A percentile compares a stretch with the other conserved stretches of the same genome.
These are phyloP conservation scores for Oncorhynchus mykiss DNA, from an alignment of 2,113 vertebrate genomes.

Conservation along the genomic window DNA sequence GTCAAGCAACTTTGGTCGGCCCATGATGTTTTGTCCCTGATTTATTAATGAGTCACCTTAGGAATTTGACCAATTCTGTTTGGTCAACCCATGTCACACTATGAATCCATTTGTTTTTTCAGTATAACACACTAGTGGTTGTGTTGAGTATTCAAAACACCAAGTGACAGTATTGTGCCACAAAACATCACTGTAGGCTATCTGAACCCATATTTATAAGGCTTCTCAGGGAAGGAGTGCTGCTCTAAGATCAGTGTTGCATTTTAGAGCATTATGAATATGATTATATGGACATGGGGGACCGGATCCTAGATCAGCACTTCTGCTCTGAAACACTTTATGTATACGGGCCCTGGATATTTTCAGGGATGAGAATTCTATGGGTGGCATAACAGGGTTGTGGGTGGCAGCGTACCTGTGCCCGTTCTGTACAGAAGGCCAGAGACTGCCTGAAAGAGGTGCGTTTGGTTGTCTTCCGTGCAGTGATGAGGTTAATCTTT, in stretches of 20 bases:
- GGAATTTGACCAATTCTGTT: no score
- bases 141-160: constrained; percentile 11
- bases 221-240: background rate
- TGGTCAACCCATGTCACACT: background rate
- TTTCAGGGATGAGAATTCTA: background rate
- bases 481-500: constrained; percentile 76
- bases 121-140: background rate
- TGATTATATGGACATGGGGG: background rate
- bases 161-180: constrained; percentile 17
- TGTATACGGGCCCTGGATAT: background rate
- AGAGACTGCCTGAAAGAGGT: constrained; percentile 75
- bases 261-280: background rate
- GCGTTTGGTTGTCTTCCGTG: constrained; percentile 66
- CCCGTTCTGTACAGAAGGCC: constrained; percentile 68
- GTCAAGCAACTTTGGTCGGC: background rate
- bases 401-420: constrained; percentile 62
- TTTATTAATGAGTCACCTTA: no score
- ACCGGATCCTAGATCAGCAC: no score
- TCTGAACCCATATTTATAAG: background rate
- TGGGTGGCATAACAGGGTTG: background rate
- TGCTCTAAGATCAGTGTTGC: background rate
- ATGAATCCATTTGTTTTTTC: background rate
- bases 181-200: background rate
- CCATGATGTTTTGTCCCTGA: background rate
- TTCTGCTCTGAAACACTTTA: no score